These are phyloP conservation scores for Antechinus flavipes DNA, from an alignment of 2,113 vertebrate species.

Conservation along the genomic window DNA sequence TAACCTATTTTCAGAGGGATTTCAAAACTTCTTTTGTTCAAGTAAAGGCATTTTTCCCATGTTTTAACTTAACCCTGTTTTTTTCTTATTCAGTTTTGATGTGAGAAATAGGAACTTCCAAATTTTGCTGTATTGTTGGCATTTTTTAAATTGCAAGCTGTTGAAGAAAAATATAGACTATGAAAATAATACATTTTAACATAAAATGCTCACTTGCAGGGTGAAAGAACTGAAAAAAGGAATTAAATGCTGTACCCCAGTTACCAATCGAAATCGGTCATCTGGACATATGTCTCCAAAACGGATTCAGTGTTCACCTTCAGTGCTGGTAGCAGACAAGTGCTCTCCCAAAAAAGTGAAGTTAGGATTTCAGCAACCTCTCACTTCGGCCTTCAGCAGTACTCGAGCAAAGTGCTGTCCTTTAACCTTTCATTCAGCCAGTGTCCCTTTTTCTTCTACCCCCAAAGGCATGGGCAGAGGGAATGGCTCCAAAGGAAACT, in stretches of 20 bases:
- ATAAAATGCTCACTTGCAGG: slow-evolving; percentile 81
- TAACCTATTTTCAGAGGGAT: slow-evolving; percentile 22
- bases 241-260: slow-evolving; percentile 74
- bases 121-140: slow-evolving; percentile 19
- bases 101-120: neutral
- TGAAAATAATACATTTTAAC: slow-evolving; percentile 32
- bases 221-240: slow-evolving; percentile 93
- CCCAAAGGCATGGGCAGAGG: slow-evolving; percentile 79
- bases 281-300: slow-evolving; percentile 83
- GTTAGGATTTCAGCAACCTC: slow-evolving; percentile 77
- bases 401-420: slow-evolving; percentile 73
- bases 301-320: slow-evolving; percentile 78
- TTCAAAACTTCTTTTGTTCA: slow-evolving; percentile 18
- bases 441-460: slow-evolving; percentile 82
- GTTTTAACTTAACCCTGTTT: slow-evolving; percentile 16
- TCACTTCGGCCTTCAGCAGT: slow-evolving; percentile 32
- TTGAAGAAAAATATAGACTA: slow-evolving; percentile 27
- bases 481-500: slow-evolving; percentile 58
- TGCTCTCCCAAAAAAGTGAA: slow-evolving; percentile 89
- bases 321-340: slow-evolving; percentile 83
- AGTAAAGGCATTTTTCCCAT: neutral
- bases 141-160: slow-evolving; percentile 46
- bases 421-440: slow-evolving; percentile 58
- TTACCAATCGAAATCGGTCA: slow-evolving; percentile 64
- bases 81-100: slow-evolving; percentile 27